Evolutionary conservation across 2,888 invertebrate genomes (phyloP).

Genomic region (Dione vanillae): DNA sequence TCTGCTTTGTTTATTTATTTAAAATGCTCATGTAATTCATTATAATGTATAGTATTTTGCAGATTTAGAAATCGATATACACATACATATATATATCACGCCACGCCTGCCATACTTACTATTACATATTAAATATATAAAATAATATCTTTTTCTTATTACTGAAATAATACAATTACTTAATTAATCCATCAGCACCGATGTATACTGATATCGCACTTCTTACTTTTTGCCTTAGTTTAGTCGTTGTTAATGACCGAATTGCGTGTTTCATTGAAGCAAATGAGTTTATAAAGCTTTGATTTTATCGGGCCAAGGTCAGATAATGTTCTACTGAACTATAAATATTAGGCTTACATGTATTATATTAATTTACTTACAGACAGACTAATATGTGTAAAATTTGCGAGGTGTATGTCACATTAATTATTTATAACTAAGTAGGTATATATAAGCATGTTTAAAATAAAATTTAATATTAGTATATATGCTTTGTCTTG

Average conservation of each 20-base stretch:
- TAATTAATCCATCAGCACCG: conserved; percentile 17
- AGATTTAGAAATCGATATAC: background rate
- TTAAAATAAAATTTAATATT: no score
- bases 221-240: conserved; percentile 8
- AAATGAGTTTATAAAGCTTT: conserved; percentile 26
- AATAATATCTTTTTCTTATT: no score
- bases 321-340: conserved; percentile 23
- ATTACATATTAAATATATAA: no score
- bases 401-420: no score
- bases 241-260: conserved; percentile 16
- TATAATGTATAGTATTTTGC: no score
- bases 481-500: no score
- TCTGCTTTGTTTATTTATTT: background rate
- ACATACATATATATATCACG: no score
- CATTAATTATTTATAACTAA: no score
- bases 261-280: conserved; percentile 26
- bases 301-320: conserved; percentile 27
- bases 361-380: conserved; percentile 7
- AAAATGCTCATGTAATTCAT: background rate
- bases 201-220: conserved; percentile 4
- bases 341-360: background rate
- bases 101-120: no score
- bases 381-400: background rate
- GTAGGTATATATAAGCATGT: no score
- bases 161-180: background rate